Base-by-base conservation (phyloP, 2,113 vertebrate genomes). In the Brachyhypopomus gauderio region DNA sequence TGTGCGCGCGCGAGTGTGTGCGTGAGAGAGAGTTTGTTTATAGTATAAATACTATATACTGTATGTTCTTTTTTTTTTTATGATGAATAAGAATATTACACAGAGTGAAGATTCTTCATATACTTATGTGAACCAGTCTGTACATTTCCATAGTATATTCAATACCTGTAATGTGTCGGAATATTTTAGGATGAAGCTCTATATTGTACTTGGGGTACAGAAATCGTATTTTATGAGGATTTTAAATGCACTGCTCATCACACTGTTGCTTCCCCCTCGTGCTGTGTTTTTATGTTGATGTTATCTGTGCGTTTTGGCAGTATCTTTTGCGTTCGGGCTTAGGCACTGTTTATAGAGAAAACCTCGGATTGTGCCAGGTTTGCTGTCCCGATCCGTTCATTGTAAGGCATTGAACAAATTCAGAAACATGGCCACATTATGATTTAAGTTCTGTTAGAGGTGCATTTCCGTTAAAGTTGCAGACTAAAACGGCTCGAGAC, bases 241-340 rank as follows among this genome's bases (percentile, higher is more conserved):
- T 88, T 92, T 90, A 84, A 86, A 88, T 89, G 91, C 91, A 92
- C 92, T 92, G 91, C 86, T 87, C 83, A 56, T 70, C 83, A 87
- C 90, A 90, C 88, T 89, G 91, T 90, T 85, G 69, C 76, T 82
- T 88, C 84, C 72, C 78, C 56, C 45, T 73, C 75, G 60, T 69
- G 38, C 23, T 80, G 22, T 17, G 83, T 87, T 88, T 78, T 66
- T 3, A 72, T 75, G 84, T 83, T 67, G 6, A 7, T 76, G 80
- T 81, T 82, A 74, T 60, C 81, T 86, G 82, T 91, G 82, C 80
- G 77, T 78, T 78, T 83, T 88, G 88, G 79, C 41, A 5, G 27
- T 75, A 16, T 48, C 22, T 2, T n/a, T 63, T 72, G 81, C 92
- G 90, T 90, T 91, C 90, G 91, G 91, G 88, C 77, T 0, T 17